Base-by-base conservation (phyloP, 2,113 vertebrate species). In the Pomatostomus ruficeps region DNA sequence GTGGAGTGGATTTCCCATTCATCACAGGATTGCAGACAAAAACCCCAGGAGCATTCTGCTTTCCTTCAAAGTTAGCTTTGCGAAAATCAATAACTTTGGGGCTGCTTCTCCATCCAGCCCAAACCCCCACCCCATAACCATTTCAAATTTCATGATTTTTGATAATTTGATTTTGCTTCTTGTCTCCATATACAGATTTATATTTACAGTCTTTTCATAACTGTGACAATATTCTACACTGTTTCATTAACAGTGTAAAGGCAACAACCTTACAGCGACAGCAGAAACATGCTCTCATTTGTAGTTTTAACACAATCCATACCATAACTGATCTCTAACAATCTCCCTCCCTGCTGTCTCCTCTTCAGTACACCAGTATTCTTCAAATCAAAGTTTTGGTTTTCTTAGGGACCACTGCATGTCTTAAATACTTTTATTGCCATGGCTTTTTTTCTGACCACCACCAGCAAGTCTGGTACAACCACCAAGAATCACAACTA, bases 1-100 rank as follows among this genome's bases (percentile, higher is more conserved):
- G 95, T 94, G 95, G 96, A 97, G 94, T 96, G 95, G 97, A 97
- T 97, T 97, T 97, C 95, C 96, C 96, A 97, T 97, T 97, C 96
- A 97, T 97, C 96, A 97, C 94, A 97, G 72, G 95, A 95, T 97
- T 88, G 85, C 97, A 95, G 88, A 81, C 80, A 95, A 96, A 97
- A 97, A 85, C 96, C 96, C 96, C 97, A 8, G 57, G 97, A 95
- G 97, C 66, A 95, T 96, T 97, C 95, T 93, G 88, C 95, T 91
- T 95, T 93, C 91, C 87, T 97, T 97, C 96, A 97, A 97, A 96
- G 97, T 96, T 97, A 93, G 95, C 91, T 95, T 94, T 94, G 76
- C 85, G 97, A 83, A 97, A 97, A 97, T 97, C 97, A 95, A 95
- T 97, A 96, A 96, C 83, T 95, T 96, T 63, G 86, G 91, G 91